Evolutionary conservation across 2,888 invertebrate species (phyloP).

Genomic region (Tetranychus piercei): DNA sequence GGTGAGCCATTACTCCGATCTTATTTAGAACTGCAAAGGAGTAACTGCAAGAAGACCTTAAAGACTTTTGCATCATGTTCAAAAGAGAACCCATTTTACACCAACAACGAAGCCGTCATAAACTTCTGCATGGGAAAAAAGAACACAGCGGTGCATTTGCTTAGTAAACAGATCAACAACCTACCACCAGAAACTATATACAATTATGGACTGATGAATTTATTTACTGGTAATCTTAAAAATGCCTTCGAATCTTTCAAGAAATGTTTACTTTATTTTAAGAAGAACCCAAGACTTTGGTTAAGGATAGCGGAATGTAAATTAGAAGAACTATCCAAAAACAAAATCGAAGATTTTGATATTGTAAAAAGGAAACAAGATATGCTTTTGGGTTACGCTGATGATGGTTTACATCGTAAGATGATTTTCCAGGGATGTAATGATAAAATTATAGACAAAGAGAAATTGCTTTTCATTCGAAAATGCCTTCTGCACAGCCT

Average conservation of each 20-base stretch:
- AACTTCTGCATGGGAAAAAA: conserved; percentile 14
- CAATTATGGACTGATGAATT: conserved; percentile 62
- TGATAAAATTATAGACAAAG: conserved; percentile 5
- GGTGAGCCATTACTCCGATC: too few relatives aligned
- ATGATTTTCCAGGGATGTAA: conserved; percentile 39
- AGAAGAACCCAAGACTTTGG: conserved; percentile 77
- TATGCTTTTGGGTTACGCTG: conserved; percentile 43
- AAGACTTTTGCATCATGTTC: not conserved
- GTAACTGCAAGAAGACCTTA: not conserved
- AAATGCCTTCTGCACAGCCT: conserved; percentile 13
- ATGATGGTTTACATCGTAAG: conserved; percentile 44
- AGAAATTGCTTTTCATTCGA: conserved; percentile 8
- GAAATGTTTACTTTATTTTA: conserved; percentile 63
- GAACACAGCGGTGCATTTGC: conserved; percentile 13
- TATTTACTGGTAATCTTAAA: conserved; percentile 57
- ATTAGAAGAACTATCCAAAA: conserved; percentile 21
- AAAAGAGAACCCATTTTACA: conserved; percentile 32
- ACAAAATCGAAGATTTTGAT: conserved; percentile 38
- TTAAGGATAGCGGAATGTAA: conserved; percentile 70
- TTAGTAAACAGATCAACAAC: conserved; percentile 2
- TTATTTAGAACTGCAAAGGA: too few relatives aligned
- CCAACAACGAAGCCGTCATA: conserved; percentile 43
- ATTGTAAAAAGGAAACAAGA: conserved; percentile 42
- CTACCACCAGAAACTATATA: conserved; percentile 38
- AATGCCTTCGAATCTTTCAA: conserved; percentile 80